A percentile compares a stretch with the other conserved stretches of the same genome.
These are phyloP conservation scores for Rhincodon typus DNA, from an alignment of 2,797 vertebrate species.

Conservation along the genomic window DNA sequence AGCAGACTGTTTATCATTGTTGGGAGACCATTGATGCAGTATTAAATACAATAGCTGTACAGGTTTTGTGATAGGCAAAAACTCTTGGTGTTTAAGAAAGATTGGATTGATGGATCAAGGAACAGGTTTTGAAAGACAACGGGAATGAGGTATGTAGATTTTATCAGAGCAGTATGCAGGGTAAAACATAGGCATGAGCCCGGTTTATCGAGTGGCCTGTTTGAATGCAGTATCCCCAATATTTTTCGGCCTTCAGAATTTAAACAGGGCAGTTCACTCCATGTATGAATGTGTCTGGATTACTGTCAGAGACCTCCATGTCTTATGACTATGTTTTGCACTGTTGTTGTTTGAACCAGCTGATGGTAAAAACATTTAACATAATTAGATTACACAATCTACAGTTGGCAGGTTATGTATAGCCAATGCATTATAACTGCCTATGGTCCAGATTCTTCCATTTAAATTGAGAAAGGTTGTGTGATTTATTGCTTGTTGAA, in stretches of 20 bases:
- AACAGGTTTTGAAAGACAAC: neutral
- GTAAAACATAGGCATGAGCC: neutral
- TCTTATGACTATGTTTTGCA: neutral
- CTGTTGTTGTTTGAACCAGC: neutral
- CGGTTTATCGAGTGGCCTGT: neutral
- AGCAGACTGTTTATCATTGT: neutral
- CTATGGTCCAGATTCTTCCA: neutral
- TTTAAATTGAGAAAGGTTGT: neutral
- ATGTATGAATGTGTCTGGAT: too few relatives aligned
- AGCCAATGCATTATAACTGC: neutral
- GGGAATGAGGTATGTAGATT: neutral
- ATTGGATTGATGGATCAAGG: neutral
- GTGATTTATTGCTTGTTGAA: neutral
- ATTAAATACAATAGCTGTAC: neutral
- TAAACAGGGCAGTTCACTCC: neutral
- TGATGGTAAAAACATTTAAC: neutral
- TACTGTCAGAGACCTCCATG: neutral
- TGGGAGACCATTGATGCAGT: neutral
- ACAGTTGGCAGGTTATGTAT: neutral
- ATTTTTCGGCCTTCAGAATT: neutral
- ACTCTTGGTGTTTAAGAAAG: neutral
- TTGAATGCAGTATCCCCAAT: neutral
- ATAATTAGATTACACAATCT: neutral
- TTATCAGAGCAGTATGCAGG: neutral
- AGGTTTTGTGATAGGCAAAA: neutral